Evolutionary conservation across 2,888 invertebrate species (phyloP).

Genomic region (Horisme vitalbata): DNA sequence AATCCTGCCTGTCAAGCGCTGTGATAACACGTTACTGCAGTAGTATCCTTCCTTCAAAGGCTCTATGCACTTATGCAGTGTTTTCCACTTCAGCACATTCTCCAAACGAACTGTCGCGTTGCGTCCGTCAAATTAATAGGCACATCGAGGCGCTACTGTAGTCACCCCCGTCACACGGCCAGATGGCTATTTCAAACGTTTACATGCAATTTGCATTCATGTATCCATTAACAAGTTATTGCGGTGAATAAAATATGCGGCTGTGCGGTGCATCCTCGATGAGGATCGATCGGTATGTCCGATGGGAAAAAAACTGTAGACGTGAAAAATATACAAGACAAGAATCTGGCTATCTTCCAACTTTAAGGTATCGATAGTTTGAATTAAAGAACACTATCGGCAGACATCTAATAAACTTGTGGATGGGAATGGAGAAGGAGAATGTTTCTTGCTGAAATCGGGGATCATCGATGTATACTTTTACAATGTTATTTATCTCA

Average conservation of each 20-base stretch:
- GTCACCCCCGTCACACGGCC: conserved; percentile 16
- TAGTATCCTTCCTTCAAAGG: no score
- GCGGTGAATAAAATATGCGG: conserved; percentile 34
- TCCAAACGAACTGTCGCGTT: conserved; percentile 8
- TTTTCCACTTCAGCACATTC: no score
- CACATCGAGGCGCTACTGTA: background rate
- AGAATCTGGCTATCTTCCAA: conserved; percentile 1
- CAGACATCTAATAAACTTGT: no score
- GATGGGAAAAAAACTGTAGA: conserved; percentile 6
- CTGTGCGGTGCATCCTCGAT: conserved; percentile 17
- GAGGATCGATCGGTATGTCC: conserved; percentile 11
- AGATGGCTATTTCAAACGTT: conserved; percentile 32
- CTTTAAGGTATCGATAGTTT: no score
- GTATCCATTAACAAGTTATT: conserved; percentile 31
- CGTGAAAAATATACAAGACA: background rate
- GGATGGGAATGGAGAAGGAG: no score
- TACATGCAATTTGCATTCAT: conserved; percentile 34
- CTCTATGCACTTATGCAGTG: no score
- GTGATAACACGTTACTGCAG: no score
- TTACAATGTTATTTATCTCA: no score
- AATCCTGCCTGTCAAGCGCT: no score
- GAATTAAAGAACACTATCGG: no score
- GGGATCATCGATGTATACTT: no score
- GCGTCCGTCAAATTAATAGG: conserved; percentile 9
- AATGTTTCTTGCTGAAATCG: no score